Conservation (phyloP, 2,797 vertebrate species). For the Dromococcyx pavoninus region DNA sequence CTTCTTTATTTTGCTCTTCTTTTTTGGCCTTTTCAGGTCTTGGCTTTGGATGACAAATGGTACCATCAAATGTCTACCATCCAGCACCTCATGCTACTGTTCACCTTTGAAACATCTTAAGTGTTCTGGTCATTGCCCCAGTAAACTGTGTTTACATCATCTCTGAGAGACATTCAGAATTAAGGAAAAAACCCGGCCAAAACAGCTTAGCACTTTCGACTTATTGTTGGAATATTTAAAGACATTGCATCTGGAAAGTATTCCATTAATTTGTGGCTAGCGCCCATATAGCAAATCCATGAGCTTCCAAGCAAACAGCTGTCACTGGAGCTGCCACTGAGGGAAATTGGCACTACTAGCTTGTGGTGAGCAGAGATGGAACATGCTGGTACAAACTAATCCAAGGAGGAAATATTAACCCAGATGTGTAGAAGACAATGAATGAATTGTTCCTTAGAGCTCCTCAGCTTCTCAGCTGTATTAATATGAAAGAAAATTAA, state of each 20-base stretch:
- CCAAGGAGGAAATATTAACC: slow-evolving; percentile 73
- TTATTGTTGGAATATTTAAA: slow-evolving; percentile 75
- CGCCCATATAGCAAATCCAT: slow-evolving; percentile 74
- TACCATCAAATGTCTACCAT: background rate
- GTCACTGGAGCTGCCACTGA: slow-evolving; percentile 55
- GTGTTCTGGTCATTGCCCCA: slow-evolving; percentile 42
- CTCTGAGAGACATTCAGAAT: slow-evolving; percentile 38
- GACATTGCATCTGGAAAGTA: slow-evolving; percentile 77
- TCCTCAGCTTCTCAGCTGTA: slow-evolving; percentile 58
- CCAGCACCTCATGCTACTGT: background rate
- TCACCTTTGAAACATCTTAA: slow-evolving; percentile 34
- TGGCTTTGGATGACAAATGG: slow-evolving; percentile 13
- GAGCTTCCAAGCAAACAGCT: slow-evolving; percentile 79
- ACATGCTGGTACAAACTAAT: slow-evolving; percentile 72
- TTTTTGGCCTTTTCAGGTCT: slow-evolving; percentile 11
- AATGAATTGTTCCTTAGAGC: slow-evolving; percentile 73
- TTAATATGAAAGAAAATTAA: slow-evolving; percentile 49
- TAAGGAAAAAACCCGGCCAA: slow-evolving; percentile 52
- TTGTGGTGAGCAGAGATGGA: slow-evolving; percentile 74
- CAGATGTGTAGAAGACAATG: slow-evolving; percentile 77
- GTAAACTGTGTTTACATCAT: slow-evolving; percentile 67
- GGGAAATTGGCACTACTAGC: slow-evolving; percentile 74
- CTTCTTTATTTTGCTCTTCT: background rate
- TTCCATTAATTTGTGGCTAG: slow-evolving; percentile 78
- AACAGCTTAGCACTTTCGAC: slow-evolving; percentile 65